phyloP scores from a whole-genome alignment of 2,113 vertebrate species.

The Fregata magnificens region DNA sequence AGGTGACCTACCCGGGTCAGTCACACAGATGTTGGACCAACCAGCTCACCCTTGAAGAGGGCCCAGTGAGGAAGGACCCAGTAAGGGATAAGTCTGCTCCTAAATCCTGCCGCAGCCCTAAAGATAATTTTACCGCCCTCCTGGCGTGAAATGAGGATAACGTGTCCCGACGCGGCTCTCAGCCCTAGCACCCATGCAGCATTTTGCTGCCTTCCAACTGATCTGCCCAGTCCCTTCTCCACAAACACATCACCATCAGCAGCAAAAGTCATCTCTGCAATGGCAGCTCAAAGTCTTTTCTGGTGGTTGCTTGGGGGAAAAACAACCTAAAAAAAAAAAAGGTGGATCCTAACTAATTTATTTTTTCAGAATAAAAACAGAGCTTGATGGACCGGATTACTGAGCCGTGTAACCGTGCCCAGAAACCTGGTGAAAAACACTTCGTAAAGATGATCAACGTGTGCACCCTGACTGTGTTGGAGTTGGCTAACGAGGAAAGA shows the following conservation, averaged over 20 bases:
- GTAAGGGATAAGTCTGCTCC: background rate
- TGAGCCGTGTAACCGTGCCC: background rate
- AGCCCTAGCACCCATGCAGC: accelerated
- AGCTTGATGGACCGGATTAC: background rate
- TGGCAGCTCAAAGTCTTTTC: background rate
- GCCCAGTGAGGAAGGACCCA: background rate
- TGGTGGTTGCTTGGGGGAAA: background rate
- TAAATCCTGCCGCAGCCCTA: background rate
- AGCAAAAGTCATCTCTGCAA: background rate
- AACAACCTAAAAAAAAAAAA: background rate
- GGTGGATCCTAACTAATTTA: background rate
- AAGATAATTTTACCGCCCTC: background rate
- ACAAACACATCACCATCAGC: background rate
- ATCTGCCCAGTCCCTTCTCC: background rate
- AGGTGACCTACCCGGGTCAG: background rate
- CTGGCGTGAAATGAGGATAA: background rate
- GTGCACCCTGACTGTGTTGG: accelerated
- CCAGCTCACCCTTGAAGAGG: background rate
- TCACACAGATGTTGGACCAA: background rate
- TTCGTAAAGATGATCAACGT: background rate
- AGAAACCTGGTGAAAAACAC: background rate
- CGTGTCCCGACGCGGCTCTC: accelerated
- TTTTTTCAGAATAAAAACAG: background rate
- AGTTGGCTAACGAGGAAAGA: background rate
- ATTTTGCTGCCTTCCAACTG: background rate